Evolutionary conservation across 2,113 vertebrate genomes (phyloP).

Genomic region (Oenanthe oenanthe): DNA sequence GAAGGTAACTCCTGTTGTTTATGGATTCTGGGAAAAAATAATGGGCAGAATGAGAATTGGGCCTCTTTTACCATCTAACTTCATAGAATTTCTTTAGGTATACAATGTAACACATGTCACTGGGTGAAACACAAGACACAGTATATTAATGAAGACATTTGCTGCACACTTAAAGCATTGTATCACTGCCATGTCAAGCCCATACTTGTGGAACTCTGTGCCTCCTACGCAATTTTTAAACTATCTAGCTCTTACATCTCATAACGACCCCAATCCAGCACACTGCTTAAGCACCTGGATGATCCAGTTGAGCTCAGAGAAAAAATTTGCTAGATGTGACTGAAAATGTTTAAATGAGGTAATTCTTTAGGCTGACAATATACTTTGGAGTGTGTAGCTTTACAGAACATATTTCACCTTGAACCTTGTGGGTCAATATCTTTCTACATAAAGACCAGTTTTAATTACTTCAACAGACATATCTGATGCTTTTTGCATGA

Average conservation of each 20-base stretch:
- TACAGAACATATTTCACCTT: neutral
- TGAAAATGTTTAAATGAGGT: neutral
- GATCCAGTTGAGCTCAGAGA: neutral
- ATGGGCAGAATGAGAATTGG: neutral
- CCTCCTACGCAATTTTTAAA: neutral
- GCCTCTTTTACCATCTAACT: neutral
- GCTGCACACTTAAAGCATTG: neutral
- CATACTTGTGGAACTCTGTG: neutral
- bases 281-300: neutral
- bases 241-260: neutral
- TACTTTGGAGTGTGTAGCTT: neutral
- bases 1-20: neutral
- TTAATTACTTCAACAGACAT: neutral
- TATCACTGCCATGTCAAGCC: neutral
- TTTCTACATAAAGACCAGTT: neutral
- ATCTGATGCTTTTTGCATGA: neutral
- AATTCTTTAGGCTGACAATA: neutral
- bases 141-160: neutral
- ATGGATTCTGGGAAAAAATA: neutral
- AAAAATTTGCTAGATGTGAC: neutral
- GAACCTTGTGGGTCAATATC: neutral
- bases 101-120: neutral
- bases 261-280: neutral
- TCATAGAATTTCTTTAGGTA: neutral
- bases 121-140: neutral